Base-by-base conservation (phyloP, 2,113 vertebrate species). In the Notarius lentiginosus region DNA sequence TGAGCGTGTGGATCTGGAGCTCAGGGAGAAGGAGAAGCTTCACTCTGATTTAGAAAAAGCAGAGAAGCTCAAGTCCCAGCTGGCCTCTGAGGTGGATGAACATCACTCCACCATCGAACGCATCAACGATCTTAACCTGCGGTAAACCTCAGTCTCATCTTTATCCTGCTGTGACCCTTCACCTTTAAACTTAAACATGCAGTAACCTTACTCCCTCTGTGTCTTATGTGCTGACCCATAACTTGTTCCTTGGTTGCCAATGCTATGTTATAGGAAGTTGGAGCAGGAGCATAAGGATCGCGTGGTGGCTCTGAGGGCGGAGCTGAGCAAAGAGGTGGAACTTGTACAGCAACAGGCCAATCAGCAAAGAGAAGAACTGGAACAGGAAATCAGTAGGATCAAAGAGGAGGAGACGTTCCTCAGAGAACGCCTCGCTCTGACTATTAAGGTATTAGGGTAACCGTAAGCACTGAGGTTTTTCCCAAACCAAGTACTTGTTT, bases 51-150 rank as follows among this genome's bases (percentile, higher is more conserved):
- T 99, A 92, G 98, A 99, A 27, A 99, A 97, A 81, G 96, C 96
- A 0, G 98, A 99, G 83, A 98, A 96, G 87, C 93, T 98, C 58
- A 99, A 98, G 91, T 96, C 92, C 24, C 94, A 97, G 11, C 96
- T 99, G 91, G 97, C 98, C 5, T 94, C 97, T 0, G 98, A 99
- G 34, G 97, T 99, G 80, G 98, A 99, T 0, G 98, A 99, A 60
- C 96, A 96, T 91, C 97, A 99, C 0, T 95, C 97, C 0, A 96
- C 97, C 0, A 97, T 99, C 0, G 98, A 99, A 88, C 95, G 94
- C 22, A 94, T 90, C 10, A 97, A 99, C 0, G 96, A 96, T 88
- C 94, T 96, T 91, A 98, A 97, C 89, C 95, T 99, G 92, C 96
- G 96, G 98, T 99, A 84, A 89, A 56, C 1, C 73, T 22, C 3